phyloP scores from a whole-genome alignment of 2,113 vertebrate species.

The Epinephelus cyanopodus region DNA sequence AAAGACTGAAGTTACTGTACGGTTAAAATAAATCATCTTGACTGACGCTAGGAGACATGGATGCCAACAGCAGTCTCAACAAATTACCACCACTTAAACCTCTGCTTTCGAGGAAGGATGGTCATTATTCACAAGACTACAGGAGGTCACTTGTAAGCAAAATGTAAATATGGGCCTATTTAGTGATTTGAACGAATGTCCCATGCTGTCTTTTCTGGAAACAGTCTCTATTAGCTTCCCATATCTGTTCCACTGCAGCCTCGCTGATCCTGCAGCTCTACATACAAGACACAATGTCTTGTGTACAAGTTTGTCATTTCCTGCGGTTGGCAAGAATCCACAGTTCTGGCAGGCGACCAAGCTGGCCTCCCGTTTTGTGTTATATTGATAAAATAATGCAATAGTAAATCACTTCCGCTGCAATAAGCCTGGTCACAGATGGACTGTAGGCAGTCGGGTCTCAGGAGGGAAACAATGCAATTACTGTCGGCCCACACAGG shows the following conservation, averaged over 20 bases:
- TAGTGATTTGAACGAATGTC: not conserved
- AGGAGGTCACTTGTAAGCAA: too few species aligned
- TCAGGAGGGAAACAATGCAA: conserved; percentile 63
- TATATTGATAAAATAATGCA: conserved; percentile 45
- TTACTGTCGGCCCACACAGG: conserved; percentile 62
- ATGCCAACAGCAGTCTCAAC: too few species aligned
- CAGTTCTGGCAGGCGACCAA: not conserved
- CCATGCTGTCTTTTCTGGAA: too few species aligned
- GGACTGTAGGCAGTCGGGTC: conserved; percentile 62
- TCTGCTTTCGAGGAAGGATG: too few species aligned
- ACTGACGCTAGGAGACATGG: too few species aligned
- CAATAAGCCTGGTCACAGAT: conserved; percentile 47
- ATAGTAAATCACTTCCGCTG: conserved; percentile 45
- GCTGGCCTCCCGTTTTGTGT: not conserved
- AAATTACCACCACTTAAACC: too few species aligned
- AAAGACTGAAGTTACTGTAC: too few species aligned
- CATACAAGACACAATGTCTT: not conserved
- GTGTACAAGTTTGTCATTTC: conserved; percentile 13
- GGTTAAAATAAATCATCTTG: too few species aligned
- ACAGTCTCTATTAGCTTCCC: not conserved
- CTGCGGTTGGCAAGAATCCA: not conserved
- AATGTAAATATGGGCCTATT: too few species aligned
- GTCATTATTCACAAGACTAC: too few species aligned
- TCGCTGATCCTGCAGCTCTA: not conserved
- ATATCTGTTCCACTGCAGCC: not conserved